phyloP scores from a whole-genome alignment of 2,888 invertebrate species.

The Microplitis manilae region DNA sequence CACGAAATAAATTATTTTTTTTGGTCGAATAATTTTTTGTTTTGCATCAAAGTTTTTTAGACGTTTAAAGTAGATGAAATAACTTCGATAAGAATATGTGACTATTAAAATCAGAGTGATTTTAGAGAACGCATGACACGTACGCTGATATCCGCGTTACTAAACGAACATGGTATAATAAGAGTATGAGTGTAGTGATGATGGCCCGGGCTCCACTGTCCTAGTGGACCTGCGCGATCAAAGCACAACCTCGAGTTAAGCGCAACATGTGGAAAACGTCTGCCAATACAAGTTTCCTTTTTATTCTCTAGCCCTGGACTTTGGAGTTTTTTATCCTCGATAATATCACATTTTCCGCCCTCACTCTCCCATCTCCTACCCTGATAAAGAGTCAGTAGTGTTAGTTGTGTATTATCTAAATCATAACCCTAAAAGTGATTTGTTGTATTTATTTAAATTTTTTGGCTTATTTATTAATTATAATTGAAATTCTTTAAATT shows the following conservation, averaged over 20 bases:
- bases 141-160: constrained; percentile 65
- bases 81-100: background rate
- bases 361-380: too few species aligned
- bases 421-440: too few species aligned
- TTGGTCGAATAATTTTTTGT: background rate
- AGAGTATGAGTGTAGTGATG: constrained; percentile 57
- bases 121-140: constrained; percentile 54
- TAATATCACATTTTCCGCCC: too few species aligned
- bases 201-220: constrained; percentile 66
- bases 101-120: constrained; percentile 17
- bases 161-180: constrained; percentile 55
- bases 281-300: constrained; percentile 49
- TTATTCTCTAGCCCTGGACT: background rate
- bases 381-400: too few species aligned
- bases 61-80: too few species aligned
- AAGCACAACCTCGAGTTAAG: constrained; percentile 60
- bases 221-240: constrained; percentile 66
- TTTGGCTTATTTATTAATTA: too few species aligned
- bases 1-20: background rate
- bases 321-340: background rate
- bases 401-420: too few species aligned
- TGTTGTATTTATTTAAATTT: too few species aligned
- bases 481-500: too few species aligned
- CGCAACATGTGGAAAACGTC: constrained; percentile 70
- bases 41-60: too few species aligned